These are phyloP conservation scores for Astropecten irregularis DNA, from an alignment of 53 echinoderm and acorn worm species.

Conservation along the genomic window DNA sequence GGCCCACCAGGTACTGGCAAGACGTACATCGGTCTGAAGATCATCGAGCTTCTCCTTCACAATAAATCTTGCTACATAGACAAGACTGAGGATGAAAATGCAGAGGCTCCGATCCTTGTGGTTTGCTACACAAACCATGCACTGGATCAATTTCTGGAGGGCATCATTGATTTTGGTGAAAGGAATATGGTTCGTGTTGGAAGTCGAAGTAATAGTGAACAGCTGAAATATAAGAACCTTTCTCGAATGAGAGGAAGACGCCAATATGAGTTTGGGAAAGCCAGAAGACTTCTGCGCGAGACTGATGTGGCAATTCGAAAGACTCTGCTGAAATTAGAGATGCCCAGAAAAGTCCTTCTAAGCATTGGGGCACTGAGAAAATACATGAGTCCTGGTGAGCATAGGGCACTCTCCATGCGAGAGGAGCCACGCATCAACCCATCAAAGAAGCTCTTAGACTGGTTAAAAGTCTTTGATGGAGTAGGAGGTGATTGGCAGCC, in stretches of 20 bases:
- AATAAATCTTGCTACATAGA: constrained; percentile 50
- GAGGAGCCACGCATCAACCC: not conserved
- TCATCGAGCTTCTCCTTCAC: constrained; percentile 71
- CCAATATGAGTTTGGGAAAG: not conserved
- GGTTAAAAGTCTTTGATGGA: constrained; percentile 1
- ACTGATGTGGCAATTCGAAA: not conserved
- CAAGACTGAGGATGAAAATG: not conserved
- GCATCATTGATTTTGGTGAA: constrained; percentile 56
- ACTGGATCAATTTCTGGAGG: constrained; percentile 96
- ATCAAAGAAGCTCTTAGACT: not conserved
- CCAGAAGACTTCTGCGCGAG: not conserved
- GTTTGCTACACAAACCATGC: constrained; percentile 98
- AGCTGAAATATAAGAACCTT: constrained; percentile 9
- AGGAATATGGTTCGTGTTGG: constrained; percentile 73
- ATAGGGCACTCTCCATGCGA: not conserved
- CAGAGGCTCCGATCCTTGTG: constrained; percentile 69
- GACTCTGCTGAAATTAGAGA: not conserved
- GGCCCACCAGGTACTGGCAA: constrained; percentile 98
- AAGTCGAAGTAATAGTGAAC: constrained; percentile 62
- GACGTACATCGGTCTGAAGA: constrained; percentile 94
- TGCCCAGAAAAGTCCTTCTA: constrained; percentile 25
- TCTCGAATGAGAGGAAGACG: not conserved
- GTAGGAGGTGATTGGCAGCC: too few relatives aligned
- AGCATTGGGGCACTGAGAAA: constrained; percentile 27
- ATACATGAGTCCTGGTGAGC: constrained; percentile 41